Percentiles rank a stretch among this genome's conserved stretches.
These are phyloP conservation scores for Caenorhabditis imperialis DNA, from an alignment of 2,888 invertebrate species.

Conservation along the genomic window DNA sequence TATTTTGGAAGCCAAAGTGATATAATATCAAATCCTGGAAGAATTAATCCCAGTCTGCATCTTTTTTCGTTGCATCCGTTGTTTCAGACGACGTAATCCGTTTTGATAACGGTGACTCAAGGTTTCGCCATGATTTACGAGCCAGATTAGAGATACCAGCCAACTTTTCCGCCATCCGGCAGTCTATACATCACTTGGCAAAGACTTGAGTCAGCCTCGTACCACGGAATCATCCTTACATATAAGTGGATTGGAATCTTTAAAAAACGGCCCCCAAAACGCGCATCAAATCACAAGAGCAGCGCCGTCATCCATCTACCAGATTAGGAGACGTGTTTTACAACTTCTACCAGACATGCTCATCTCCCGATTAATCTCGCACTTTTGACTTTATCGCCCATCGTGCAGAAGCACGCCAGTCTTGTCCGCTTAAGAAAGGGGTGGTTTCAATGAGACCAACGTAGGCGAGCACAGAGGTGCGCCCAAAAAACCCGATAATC, in stretches of 20 bases:
- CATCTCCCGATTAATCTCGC: slow-evolving; percentile 43
- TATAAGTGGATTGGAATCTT: slow-evolving; percentile 16
- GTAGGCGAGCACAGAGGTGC: not conserved
- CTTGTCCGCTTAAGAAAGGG: slow-evolving; percentile 17
- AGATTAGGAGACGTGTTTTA: slow-evolving; percentile 14
- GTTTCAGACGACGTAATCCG: slow-evolving; percentile 31
- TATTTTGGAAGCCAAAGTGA: not conserved
- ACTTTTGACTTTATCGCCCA: slow-evolving; percentile 20
- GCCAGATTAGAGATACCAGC: slow-evolving; percentile 30
- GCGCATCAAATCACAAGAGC: too few relatives aligned
- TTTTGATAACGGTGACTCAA: slow-evolving; percentile 24
- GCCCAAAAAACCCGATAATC: slow-evolving; percentile 5
- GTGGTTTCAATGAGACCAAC: slow-evolving; percentile 23
- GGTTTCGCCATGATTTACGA: slow-evolving; percentile 38
- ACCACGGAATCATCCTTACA: slow-evolving; percentile 20
- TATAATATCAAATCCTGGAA: slow-evolving; percentile 7
- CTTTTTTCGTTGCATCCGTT: slow-evolving; percentile 8
- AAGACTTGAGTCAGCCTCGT: slow-evolving; percentile 2
- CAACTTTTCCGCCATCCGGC: not conserved
- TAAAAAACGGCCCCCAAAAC: too few relatives aligned
- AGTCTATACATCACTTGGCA: too few relatives aligned
- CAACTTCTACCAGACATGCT: slow-evolving; percentile 42
- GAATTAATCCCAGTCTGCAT: slow-evolving; percentile 1
- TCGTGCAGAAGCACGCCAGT: slow-evolving; percentile 6
- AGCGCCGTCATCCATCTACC: slow-evolving; percentile 15